A percentile compares a stretch with the other conserved stretches of the same genome.
These are phyloP conservation scores for Triplophysa siluroides DNA, from an alignment of 2,113 vertebrate genomes.

Conservation along the genomic window DNA sequence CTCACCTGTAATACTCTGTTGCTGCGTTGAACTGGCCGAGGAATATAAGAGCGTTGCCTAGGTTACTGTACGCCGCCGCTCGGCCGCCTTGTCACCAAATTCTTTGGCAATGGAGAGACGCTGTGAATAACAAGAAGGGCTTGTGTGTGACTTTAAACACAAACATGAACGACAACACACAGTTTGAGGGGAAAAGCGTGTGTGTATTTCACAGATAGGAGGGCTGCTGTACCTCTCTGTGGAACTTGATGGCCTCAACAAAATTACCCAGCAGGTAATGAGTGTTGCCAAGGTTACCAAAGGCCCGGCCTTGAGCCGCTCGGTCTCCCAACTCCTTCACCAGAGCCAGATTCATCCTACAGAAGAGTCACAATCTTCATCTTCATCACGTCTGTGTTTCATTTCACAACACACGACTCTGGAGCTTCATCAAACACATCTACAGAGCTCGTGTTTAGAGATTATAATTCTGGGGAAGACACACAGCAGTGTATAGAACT, in stretches of 20 bases:
- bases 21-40: constrained; percentile 90
- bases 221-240: constrained; percentile 85
- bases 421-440: too few species aligned
- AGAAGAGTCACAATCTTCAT: constrained; percentile 25
- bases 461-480: too few species aligned
- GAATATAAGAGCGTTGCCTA: constrained; percentile 95
- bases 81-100: constrained; percentile 94
- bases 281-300: constrained; percentile 94
- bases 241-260: constrained; percentile 87
- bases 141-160: background rate
- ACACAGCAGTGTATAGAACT: too few species aligned
- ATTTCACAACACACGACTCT: too few species aligned
- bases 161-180: background rate
- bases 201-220: background rate
- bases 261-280: constrained; percentile 96
- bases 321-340: constrained; percentile 94
- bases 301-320: constrained; percentile 92
- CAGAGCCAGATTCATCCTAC: constrained; percentile 91
- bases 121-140: constrained; percentile 66
- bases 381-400: too few species aligned
- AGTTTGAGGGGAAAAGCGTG: background rate
- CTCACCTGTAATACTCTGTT: constrained; percentile 92
- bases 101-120: constrained; percentile 96
- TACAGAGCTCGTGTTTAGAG: too few species aligned
- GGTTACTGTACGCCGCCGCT: constrained; percentile 95